A percentile compares a stretch with the other conserved stretches of the same genome.
Evolutionary conservation across 2,888 invertebrate species (phyloP).

Genomic region (Temnothorax ravouxi): DNA sequence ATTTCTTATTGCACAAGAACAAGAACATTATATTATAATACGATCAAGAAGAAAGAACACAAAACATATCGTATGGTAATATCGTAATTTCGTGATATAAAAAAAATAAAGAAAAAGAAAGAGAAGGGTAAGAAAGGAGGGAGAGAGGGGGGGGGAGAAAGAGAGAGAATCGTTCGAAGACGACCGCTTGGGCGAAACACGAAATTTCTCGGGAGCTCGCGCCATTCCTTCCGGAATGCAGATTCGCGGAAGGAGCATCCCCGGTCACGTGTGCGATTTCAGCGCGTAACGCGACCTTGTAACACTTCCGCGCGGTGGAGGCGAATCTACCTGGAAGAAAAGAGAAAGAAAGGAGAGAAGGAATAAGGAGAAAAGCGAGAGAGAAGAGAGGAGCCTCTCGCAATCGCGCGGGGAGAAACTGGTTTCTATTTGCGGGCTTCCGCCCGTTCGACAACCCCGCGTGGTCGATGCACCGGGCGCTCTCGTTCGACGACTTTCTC

Average conservation of each 20-base stretch:
- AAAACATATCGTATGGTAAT: too few species aligned
- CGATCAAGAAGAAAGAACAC: too few species aligned
- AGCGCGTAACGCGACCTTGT: slow-evolving; percentile 40
- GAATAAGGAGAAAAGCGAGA: not conserved
- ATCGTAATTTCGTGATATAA: too few species aligned
- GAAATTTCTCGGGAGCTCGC: not conserved
- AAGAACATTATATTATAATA: too few species aligned
- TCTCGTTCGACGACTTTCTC: slow-evolving; percentile 75
- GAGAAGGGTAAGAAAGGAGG: too few species aligned
- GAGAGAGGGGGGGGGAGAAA: not conserved
- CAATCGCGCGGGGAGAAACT: slow-evolving; percentile 65
- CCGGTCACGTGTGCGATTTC: slow-evolving; percentile 25
- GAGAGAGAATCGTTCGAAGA: not conserved
- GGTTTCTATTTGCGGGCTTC: slow-evolving; percentile 74
- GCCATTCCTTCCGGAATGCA: not conserved
- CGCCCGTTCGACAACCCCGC: slow-evolving; percentile 64
- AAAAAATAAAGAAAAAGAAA: too few species aligned
- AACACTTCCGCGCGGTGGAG: slow-evolving; percentile 37
- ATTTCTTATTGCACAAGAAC: too few species aligned
- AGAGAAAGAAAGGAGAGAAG: not conserved
- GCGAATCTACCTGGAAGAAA: slow-evolving; percentile 4
- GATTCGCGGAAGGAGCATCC: slow-evolving; percentile 13
- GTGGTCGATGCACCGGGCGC: slow-evolving; percentile 70
- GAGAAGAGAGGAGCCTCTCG: slow-evolving; percentile 3
- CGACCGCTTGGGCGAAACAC: not conserved